These are phyloP conservation scores for Willowsia nigromaculata DNA, from an alignment of 2,888 invertebrate genomes.

Conservation along the genomic window DNA sequence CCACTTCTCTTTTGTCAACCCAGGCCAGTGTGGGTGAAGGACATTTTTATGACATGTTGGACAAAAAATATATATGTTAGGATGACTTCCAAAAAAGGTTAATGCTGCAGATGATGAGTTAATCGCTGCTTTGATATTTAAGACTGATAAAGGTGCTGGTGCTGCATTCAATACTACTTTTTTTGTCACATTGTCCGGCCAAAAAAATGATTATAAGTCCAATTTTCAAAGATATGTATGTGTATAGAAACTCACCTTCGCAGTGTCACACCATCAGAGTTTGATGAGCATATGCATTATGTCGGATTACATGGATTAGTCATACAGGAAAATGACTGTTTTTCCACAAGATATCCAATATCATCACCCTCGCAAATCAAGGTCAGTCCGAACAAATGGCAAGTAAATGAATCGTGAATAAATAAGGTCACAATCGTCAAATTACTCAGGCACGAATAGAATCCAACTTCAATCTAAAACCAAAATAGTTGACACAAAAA, in stretches of 20 bases:
- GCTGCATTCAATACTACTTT: background rate
- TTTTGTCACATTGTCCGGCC: background rate
- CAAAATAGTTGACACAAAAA: no score
- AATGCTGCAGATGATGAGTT: background rate
- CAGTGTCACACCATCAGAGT: background rate
- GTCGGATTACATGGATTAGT: background rate
- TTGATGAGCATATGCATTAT: background rate
- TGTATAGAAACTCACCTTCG: background rate
- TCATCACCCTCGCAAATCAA: background rate
- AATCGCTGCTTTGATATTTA: background rate
- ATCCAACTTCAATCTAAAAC: background rate
- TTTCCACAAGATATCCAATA: background rate
- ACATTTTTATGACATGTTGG: slow-evolving; percentile 1
- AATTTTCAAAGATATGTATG: no score
- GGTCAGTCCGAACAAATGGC: background rate
- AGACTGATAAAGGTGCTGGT: background rate
- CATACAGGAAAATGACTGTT: background rate
- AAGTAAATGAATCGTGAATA: background rate
- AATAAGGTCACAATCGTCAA: background rate
- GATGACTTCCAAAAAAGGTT: background rate
- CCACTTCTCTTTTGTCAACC: background rate
- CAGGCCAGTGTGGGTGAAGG: background rate
- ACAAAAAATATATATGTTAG: background rate
- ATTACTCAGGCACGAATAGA: background rate
- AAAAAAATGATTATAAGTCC: background rate